Conservation (phyloP, 2,113 vertebrate species). For the Tachysurus vachellii region DNA sequence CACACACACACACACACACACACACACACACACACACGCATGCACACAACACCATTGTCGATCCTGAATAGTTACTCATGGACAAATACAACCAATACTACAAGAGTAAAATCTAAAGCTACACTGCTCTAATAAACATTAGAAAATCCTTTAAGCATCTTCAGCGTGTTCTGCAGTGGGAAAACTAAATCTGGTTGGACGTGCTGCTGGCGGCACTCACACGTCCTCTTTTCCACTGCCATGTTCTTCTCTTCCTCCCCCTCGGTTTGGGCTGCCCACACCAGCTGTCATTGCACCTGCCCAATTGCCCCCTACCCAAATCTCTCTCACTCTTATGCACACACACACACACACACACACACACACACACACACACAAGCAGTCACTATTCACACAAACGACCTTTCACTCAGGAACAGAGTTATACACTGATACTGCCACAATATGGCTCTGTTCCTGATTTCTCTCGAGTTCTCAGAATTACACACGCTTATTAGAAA, state of each 20-base stretch:
- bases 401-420: constrained; percentile 42
- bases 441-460: constrained; percentile 36
- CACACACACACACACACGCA: background rate
- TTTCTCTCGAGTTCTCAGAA: background rate
- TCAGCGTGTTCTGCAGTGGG: background rate
- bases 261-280: constrained; percentile 67
- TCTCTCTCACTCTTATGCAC: constrained; percentile 32
- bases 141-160: background rate
- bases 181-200: constrained; percentile 12
- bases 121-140: background rate
- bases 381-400: constrained; percentile 30
- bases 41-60: constrained; percentile 5
- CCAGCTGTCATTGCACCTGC: constrained; percentile 80
- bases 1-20: constrained; percentile 55
- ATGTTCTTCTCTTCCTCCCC: constrained; percentile 56
- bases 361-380: constrained; percentile 17
- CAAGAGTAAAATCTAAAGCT: background rate
- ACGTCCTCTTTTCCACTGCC: constrained; percentile 23
- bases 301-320: constrained; percentile 61
- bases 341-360: constrained; percentile 34
- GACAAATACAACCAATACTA: background rate
- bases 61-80: background rate
- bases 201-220: background rate
- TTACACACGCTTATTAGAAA: background rate
- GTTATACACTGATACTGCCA: constrained; percentile 38